phyloP scores from a whole-genome alignment of 2,888 invertebrate species.

The Aphrophora alni region DNA sequence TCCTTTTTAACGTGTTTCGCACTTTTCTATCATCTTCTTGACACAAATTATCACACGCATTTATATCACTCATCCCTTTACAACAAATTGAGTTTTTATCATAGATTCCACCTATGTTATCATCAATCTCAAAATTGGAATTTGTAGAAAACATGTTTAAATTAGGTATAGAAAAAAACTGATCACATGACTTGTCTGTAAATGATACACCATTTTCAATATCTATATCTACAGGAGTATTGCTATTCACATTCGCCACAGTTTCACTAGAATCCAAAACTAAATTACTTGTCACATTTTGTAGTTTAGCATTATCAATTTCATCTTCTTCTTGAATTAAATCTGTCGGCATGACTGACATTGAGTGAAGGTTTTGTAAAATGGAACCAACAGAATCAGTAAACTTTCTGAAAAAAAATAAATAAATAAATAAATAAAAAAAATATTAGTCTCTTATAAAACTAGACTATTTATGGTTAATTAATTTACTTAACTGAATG shows the following conservation, averaged over 20 bases:
- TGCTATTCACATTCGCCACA: background rate
- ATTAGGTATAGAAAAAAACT: background rate
- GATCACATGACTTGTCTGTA: background rate
- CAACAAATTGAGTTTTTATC: background rate
- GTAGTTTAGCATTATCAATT: background rate
- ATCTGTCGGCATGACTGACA: slow-evolving; percentile 36
- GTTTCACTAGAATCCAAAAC: background rate
- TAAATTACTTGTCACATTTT: background rate
- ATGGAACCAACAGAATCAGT: slow-evolving; percentile 39
- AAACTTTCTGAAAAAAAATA: background rate
- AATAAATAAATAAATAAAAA: background rate
- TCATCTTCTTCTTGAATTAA: slow-evolving; percentile 27
- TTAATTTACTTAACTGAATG: too few relatives aligned
- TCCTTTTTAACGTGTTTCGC: background rate
- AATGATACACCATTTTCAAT: background rate
- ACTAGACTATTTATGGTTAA: too few relatives aligned
- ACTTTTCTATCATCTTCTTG: background rate
- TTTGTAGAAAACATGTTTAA: too few relatives aligned
- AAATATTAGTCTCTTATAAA: too few relatives aligned
- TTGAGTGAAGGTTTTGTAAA: slow-evolving; percentile 38
- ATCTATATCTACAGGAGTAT: background rate
- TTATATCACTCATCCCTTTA: background rate
- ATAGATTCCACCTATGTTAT: background rate
- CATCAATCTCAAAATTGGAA: background rate
- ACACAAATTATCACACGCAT: background rate